Base-by-base conservation (phyloP, 2,797 vertebrate genomes). In the Bucorvus abyssinicus region DNA sequence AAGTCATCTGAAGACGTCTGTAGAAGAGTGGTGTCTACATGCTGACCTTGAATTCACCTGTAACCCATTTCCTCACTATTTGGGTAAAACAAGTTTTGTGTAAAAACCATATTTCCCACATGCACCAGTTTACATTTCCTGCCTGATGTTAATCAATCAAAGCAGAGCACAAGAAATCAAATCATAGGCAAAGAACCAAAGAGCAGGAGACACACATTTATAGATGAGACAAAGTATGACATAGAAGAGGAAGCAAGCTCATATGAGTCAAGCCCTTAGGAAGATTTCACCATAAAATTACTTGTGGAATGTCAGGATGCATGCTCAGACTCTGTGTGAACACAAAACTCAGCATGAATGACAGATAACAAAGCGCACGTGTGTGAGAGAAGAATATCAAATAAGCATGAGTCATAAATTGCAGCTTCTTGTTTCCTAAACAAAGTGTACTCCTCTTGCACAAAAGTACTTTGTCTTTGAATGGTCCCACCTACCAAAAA, bases 401-500 rank as follows among this genome's bases (percentile, higher is more conserved):
- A 23, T 45, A 70, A 60, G 10, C 11, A 15, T 23, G 15, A 59
- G 29, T 32, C 10, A 59, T 38, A 27, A 9, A 49, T 59, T 11
- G 9, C 16, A 81, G 19, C 7, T 80, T 27, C 38, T 68, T 49
- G 6, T 38, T 84, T 90, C 38, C 44, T 53, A 44, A 84, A 71
- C 10, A 65, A 63, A 80, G 10, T 27, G 23, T 34, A 57, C 21
- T 84, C 16, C 8, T 47, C 8, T 57, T 90, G 38, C 27, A 71
- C 10, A 57, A 30, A 63, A 71, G 7, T 75, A n/a, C 3, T 18
- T 65, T 45, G 24, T 34, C 20, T 57, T 70, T 71, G 53, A 80
- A 57, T 0, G 0, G 6, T 63, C 12, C 7, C 4, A 14, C 7
- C 24, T 61, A 7, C 7, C 12, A 26, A 69, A 69, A 57, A 57